A percentile compares a stretch with the other conserved stretches of the same genome.
phyloP scores from a whole-genome alignment of 2,113 vertebrate species.

The Phrynocephalus versicolor region DNA sequence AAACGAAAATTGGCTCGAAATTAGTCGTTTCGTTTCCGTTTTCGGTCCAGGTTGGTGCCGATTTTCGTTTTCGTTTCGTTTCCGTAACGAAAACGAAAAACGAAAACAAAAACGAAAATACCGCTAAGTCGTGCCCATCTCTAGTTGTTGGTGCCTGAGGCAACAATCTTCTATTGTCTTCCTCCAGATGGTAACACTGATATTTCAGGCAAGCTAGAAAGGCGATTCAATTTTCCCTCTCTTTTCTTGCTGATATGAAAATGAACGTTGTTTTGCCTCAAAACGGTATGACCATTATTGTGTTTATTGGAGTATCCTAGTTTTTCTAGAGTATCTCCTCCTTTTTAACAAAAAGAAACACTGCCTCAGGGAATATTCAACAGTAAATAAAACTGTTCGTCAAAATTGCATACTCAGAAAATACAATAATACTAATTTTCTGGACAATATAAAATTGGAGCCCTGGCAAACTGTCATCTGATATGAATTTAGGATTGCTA shows the following conservation, averaged over 20 bases:
- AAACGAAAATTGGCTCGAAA: too few species aligned
- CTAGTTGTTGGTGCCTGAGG: neutral
- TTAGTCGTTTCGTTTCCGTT: too few species aligned
- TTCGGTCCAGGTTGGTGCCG: too few species aligned
- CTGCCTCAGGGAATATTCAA: neutral
- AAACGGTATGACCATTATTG: neutral
- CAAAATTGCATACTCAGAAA: neutral
- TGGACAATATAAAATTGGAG: slow-evolving; percentile 40
- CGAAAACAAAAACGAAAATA: too few species aligned
- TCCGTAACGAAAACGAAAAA: too few species aligned
- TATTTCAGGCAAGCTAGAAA: neutral
- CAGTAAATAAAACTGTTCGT: slow-evolving; percentile 32
- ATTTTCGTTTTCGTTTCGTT: too few species aligned
- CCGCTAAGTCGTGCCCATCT: too few species aligned
- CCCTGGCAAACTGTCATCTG: slow-evolving; percentile 22
- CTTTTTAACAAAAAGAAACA: neutral
- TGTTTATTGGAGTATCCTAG: neutral
- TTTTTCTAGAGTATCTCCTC: neutral
- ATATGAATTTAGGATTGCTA: slow-evolving; percentile 57
- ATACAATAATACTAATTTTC: slow-evolving; percentile 20
- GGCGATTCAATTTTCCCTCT: neutral
- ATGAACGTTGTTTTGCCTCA: neutral
- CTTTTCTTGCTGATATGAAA: neutral
- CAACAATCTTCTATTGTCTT: neutral
- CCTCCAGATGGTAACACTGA: too few species aligned